Evolutionary conservation across 2,888 invertebrate genomes (phyloP).

Genomic region (Tortricodes alternella): DNA sequence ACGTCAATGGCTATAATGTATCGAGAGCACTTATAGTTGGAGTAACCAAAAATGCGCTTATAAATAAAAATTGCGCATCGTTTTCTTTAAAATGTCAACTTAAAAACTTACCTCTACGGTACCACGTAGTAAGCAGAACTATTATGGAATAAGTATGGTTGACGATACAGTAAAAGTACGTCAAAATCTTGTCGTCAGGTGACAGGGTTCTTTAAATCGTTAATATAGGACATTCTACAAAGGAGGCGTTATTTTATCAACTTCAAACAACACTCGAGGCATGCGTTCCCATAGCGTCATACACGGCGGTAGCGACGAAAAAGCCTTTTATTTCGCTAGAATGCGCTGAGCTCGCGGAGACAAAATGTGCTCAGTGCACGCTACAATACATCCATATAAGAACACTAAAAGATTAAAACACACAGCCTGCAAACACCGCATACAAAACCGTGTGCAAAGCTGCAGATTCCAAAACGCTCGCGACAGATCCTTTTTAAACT

Average conservation of each 20-base stretch:
- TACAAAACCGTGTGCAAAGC: background rate
- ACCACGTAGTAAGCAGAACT: too few species aligned
- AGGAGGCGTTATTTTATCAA: conserved; percentile 21
- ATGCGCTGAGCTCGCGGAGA: conserved; percentile 45
- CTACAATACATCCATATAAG: conserved; percentile 33
- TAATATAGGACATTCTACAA: background rate
- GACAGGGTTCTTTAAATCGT: background rate
- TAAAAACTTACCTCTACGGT: too few species aligned
- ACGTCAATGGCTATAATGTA: too few species aligned
- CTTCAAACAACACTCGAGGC: conserved; percentile 30
- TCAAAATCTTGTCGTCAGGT: too few species aligned
- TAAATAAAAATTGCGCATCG: too few species aligned
- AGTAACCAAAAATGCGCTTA: too few species aligned
- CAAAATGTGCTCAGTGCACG: conserved; percentile 38
- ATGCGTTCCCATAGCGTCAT: conserved; percentile 33
- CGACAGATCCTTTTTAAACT: background rate
- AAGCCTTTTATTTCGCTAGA: conserved; percentile 53
- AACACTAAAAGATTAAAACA: conserved; percentile 40
- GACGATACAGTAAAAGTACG: too few species aligned
- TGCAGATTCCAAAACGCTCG: conserved; percentile 22
- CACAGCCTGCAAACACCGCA: conserved; percentile 34
- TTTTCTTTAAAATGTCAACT: too few species aligned
- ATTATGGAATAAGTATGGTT: too few species aligned
- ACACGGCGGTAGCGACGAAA: conserved; percentile 38
- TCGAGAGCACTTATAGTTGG: too few species aligned